Evolutionary conservation across 2,888 invertebrate genomes (phyloP).

Genomic region (Malachius bipustulatus): DNA sequence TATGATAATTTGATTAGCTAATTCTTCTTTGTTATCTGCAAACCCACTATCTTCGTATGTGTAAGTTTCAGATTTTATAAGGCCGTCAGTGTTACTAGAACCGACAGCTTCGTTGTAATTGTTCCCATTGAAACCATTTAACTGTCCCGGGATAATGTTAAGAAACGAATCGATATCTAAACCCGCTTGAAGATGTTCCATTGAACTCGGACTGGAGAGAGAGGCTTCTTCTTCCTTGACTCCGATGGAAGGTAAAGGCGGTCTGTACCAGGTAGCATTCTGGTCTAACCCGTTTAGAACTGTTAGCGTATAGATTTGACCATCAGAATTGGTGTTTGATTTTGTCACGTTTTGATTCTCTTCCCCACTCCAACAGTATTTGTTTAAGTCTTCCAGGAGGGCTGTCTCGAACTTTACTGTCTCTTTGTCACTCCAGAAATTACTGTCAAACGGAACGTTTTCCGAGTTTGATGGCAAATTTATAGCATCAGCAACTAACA

Average conservation of each 20-base stretch:
- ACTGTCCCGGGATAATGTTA: conserved; percentile 53
- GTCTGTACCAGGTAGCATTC: conserved; percentile 39
- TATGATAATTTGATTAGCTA: conserved; percentile 36
- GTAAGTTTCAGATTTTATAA: conserved; percentile 61
- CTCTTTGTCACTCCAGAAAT: conserved; percentile 62
- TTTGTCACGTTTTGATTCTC: conserved; percentile 32
- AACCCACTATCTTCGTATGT: conserved; percentile 69
- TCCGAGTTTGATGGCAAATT: conserved; percentile 38
- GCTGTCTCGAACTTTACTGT: conserved; percentile 59
- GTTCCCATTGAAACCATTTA: conserved; percentile 48
- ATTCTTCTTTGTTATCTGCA: conserved; percentile 51
- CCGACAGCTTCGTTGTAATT: conserved; percentile 46
- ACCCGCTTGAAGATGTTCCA: conserved; percentile 45
- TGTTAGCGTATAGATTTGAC: conserved; percentile 74
- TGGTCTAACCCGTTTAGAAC: conserved; percentile 65
- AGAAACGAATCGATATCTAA: conserved; percentile 72
- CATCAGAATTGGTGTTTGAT: conserved; percentile 50
- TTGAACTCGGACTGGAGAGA: conserved; percentile 46
- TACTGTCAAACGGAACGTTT: conserved; percentile 35
- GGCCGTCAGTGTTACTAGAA: conserved; percentile 43
- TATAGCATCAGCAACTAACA: conserved; percentile 29
- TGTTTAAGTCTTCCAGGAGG: conserved; percentile 74
- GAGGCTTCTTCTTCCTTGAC: conserved; percentile 54
- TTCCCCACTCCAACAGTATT: conserved; percentile 69
- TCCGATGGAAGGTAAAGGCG: conserved; percentile 45